Percentiles rank a stretch among this genome's conserved stretches.
phyloP scores from a whole-genome alignment of 2,113 vertebrate species.

The Mesitornis unicolor region DNA sequence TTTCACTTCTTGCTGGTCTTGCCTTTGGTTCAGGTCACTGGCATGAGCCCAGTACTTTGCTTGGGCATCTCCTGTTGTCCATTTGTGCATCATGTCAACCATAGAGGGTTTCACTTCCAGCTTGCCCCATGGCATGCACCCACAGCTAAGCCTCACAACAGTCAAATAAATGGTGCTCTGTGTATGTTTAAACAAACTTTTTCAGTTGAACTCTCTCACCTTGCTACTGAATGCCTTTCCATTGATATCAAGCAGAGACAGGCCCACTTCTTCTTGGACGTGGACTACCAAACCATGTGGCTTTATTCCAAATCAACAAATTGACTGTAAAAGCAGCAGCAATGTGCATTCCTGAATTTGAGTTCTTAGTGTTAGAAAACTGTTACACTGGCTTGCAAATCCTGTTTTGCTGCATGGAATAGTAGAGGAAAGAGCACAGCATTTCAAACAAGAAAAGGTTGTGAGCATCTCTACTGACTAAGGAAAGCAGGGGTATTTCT shows the following conservation, averaged over 20 bases:
- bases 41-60: not conserved
- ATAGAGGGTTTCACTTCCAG: not conserved
- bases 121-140: accelerated
- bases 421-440: not conserved
- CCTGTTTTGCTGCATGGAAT: not conserved
- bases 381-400: not conserved
- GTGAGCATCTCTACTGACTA: not conserved
- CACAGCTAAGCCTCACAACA: not conserved
- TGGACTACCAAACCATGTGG: not conserved
- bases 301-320: not conserved
- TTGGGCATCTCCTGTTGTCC: not conserved
- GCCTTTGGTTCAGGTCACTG: not conserved
- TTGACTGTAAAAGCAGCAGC: not conserved
- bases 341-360: not conserved
- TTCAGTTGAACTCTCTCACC: not conserved
- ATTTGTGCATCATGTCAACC: accelerated
- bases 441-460: not conserved
- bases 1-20: not conserved
- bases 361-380: not conserved
- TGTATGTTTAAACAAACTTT: not conserved
- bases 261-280: not conserved
- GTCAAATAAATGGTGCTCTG: not conserved
- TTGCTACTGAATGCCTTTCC: not conserved
- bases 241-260: not conserved
- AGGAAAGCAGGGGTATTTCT: not conserved